phyloP scores from a whole-genome alignment of 2,113 vertebrate genomes.

The Isichthys henryi region DNA sequence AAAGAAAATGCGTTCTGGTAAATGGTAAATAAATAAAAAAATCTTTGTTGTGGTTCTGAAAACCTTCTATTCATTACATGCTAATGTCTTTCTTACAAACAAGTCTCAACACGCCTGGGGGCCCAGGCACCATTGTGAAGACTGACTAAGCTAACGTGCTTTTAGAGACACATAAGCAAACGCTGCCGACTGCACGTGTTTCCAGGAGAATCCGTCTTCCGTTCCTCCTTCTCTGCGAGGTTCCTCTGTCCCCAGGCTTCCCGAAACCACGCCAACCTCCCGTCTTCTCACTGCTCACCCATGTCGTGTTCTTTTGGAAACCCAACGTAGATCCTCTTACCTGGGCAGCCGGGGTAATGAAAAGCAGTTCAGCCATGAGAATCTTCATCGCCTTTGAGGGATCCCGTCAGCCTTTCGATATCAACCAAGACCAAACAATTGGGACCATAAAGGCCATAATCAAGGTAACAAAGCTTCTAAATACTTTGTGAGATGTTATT shows the following conservation, averaged over 20 bases:
- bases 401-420: conserved; percentile 56
- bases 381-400: conserved; percentile 63
- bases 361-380: conserved; percentile 42
- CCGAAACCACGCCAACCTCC: not conserved
- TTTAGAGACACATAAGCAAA: not conserved
- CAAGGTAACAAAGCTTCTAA: conserved; percentile 52
- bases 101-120: conserved; percentile 15
- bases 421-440: conserved; percentile 55
- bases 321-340: conserved; percentile 9
- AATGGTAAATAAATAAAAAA: not conserved
- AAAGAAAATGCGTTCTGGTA: not conserved
- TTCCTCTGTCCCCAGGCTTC: not conserved
- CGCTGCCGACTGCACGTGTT: not conserved
- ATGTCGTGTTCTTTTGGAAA: not conserved
- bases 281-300: not conserved
- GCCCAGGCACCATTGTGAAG: not conserved
- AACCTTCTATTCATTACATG: not conserved
- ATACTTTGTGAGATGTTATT: not conserved
- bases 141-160: not conserved
- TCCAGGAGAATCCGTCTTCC: not conserved
- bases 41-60: not conserved
- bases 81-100: not conserved
- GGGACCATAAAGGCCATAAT: conserved; percentile 55
- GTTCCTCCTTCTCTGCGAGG: not conserved
- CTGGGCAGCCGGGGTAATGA: not conserved